Conservation (phyloP, 1,140 invertebrate genomes). For the Leptinotarsa defecta region DNA sequence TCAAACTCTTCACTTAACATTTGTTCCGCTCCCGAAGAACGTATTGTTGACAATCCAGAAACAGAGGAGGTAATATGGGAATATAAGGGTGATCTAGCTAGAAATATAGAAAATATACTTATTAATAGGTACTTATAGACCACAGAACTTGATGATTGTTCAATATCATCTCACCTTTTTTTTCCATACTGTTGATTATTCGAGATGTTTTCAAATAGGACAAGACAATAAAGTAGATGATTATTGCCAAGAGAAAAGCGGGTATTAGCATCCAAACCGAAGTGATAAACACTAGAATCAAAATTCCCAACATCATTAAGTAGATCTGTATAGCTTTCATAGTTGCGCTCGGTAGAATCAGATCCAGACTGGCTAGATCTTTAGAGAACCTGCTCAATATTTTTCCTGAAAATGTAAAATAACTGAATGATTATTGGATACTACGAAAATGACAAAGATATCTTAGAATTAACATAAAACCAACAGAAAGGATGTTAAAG, state of each 20-base stretch:
- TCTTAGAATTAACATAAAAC: too few relatives aligned
- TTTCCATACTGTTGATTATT: constrained; percentile 86
- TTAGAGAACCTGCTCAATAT: constrained; percentile 79
- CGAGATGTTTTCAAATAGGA: constrained; percentile 80
- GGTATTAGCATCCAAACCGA: constrained; percentile 76
- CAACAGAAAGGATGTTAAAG: too few relatives aligned
- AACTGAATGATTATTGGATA: neutral
- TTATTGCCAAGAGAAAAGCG: constrained; percentile 58
- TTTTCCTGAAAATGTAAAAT: constrained; percentile 51
- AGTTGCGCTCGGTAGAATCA: constrained; percentile 68
- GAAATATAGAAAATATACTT: neutral
- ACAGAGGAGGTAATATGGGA: neutral
- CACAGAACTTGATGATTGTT: too few relatives aligned
- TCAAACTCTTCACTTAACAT: constrained; percentile 73
- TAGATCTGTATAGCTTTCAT: constrained; percentile 78
- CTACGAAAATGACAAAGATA: too few relatives aligned
- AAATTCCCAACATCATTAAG: constrained; percentile 57
- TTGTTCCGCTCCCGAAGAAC: constrained; percentile 66
- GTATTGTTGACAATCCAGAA: constrained; percentile 72
- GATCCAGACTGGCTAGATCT: constrained; percentile 82
- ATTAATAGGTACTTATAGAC: too few relatives aligned
- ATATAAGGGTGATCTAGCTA: neutral
- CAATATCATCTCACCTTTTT: constrained; percentile 55
- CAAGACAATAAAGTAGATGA: constrained; percentile 66
- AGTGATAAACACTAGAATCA: constrained; percentile 72